phyloP scores from a whole-genome alignment of 2,888 invertebrate species.

The Sminthurides aquaticus region DNA sequence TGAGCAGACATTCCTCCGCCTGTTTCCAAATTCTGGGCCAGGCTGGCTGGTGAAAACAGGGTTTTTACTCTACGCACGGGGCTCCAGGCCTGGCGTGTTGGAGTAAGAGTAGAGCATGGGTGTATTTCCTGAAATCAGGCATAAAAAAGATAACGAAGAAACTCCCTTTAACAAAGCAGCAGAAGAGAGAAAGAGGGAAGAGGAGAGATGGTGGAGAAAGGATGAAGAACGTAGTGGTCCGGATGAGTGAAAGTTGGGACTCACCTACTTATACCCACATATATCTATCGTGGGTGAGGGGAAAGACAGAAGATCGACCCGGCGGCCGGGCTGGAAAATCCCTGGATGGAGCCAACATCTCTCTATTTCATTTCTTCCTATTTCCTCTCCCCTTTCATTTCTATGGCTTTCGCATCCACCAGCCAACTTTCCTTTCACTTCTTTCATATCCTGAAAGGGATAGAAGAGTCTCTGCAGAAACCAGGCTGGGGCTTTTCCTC shows the following conservation, averaged over 20 bases:
- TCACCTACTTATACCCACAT: neutral
- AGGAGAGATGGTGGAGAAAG: neutral
- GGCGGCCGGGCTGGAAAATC: neutral
- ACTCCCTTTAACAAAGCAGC: neutral
- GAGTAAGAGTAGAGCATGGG: neutral
- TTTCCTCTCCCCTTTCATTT: no score
- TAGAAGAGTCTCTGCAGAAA: no score
- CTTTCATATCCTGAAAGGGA: no score
- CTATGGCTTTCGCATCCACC: no score
- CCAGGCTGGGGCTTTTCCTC: no score
- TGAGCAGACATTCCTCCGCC: neutral
- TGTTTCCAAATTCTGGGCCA: no score
- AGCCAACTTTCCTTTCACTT: no score
- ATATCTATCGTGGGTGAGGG: neutral
- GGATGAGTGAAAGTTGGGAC: neutral
- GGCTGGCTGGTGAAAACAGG: no score
- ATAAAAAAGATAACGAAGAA: neutral
- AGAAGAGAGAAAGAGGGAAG: neutral
- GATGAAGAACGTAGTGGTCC: neutral
- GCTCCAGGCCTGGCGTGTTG: neutral
- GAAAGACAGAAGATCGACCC: no score
- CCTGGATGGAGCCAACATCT: no score
- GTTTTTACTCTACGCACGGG: neutral
- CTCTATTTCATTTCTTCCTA: no score
- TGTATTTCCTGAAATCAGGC: neutral